Conservation (phyloP, 2,113 vertebrate species). For the Ginglymostoma cirratum region DNA sequence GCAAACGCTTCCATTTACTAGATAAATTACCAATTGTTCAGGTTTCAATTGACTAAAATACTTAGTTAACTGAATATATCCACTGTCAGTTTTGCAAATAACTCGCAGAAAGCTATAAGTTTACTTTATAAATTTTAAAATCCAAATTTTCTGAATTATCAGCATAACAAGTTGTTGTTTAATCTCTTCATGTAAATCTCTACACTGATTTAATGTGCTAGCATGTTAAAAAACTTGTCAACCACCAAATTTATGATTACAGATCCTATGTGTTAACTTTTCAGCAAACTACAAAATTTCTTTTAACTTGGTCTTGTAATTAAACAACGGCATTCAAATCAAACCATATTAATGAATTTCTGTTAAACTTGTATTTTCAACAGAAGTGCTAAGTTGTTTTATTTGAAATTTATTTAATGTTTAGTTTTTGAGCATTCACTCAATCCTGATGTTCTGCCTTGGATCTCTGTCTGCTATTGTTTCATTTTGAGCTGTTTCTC, state of each 20-base stretch:
- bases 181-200: not conserved
- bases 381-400: not conserved
- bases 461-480: not conserved
- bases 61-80: not conserved
- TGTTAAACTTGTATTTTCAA: not conserved
- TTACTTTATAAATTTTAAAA: not conserved
- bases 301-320: not conserved
- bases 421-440: not conserved
- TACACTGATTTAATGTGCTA: not conserved
- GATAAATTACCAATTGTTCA: not conserved
- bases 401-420: not conserved
- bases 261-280: not conserved
- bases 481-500: not conserved
- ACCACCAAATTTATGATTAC: not conserved
- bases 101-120: not conserved
- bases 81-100: not conserved
- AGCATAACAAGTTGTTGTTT: not conserved
- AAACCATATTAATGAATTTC: not conserved
- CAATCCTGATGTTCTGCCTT: not conserved
- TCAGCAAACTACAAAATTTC: not conserved
- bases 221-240: not conserved
- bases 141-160: not conserved
- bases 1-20: not conserved
- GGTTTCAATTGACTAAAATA: not conserved
- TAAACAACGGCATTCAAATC: not conserved